Evolutionary conservation across 2,888 invertebrate genomes (phyloP).

Genomic region (Hypomecis punctinalis): DNA sequence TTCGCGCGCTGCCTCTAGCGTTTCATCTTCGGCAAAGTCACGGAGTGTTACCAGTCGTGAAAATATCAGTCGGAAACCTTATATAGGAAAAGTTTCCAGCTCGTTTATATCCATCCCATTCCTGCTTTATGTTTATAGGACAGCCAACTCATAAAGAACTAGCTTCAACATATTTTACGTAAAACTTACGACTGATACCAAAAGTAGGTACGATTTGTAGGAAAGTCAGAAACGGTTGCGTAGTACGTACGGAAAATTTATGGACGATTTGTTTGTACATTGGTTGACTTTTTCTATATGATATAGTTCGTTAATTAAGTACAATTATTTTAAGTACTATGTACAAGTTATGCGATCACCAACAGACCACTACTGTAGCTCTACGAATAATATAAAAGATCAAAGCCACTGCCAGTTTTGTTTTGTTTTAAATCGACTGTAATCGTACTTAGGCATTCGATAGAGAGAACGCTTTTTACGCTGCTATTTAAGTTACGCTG

Average conservation of each 20-base stretch:
- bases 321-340: no score
- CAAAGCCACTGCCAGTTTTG: no score
- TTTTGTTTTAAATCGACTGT: no score
- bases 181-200: conserved; percentile 34
- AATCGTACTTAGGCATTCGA: no score
- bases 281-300: not conserved
- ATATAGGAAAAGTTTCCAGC: conserved; percentile 25
- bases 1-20: no score
- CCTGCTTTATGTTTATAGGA: conserved; percentile 34
- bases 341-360: no score
- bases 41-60: not conserved
- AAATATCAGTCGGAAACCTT: conserved; percentile 24
- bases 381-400: no score
- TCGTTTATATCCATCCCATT: conserved; percentile 32
- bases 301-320: no score
- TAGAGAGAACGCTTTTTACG: no score
- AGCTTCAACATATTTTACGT: conserved; percentile 39
- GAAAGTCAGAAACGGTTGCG: conserved; percentile 19
- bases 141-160: conserved; percentile 38
- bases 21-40: not conserved
- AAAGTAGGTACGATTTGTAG: conserved; percentile 34
- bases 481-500: no score
- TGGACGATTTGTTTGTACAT: not conserved
- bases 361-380: no score
- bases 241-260: conserved; percentile 13